Percentiles rank a stretch among this genome's conserved stretches.
Conservation (phyloP, 53 echinoderm and acorn worm species). For the Apostichopus leukothele region DNA sequence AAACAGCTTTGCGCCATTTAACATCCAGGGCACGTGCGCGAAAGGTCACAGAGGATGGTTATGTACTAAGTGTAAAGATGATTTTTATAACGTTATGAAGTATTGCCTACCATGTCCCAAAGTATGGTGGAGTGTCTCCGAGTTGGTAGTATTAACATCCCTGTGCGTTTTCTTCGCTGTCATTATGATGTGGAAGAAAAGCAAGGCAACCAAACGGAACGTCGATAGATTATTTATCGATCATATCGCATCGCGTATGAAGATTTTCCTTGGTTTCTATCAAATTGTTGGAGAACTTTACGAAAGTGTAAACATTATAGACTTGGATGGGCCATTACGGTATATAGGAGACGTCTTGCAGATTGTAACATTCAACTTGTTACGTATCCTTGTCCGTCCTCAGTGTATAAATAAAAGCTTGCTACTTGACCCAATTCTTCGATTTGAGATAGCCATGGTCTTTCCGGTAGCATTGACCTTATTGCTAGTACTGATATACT, state of each 20-base stretch:
- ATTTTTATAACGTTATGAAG: not conserved
- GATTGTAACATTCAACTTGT: constrained; percentile 43
- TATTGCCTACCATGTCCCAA: not conserved
- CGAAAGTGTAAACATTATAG: constrained; percentile 36
- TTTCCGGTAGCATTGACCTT: not conserved
- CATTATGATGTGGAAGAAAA: not conserved
- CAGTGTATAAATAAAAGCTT: not conserved
- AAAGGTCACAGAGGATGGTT: not conserved
- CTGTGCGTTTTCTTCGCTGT: not conserved
- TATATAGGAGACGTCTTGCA: constrained; percentile 28
- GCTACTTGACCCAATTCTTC: not conserved
- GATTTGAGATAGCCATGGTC: not conserved
- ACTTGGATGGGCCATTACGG: constrained; percentile 44
- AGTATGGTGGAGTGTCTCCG: not conserved
- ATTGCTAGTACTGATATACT: not conserved
- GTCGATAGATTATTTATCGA: constrained; percentile 10
- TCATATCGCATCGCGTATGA: constrained; percentile 29
- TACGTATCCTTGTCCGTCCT: constrained; percentile 51
- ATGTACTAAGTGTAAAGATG: not conserved
- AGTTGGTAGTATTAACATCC: not conserved
- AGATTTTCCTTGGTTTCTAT: constrained; percentile 67
- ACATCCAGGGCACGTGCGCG: not conserved
- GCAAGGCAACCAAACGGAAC: constrained; percentile 10
- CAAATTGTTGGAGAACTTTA: constrained; percentile 63
- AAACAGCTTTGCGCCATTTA: not conserved